A percentile compares a stretch with the other conserved stretches of the same genome.
Evolutionary conservation across 2,888 invertebrate genomes (phyloP).

Genomic region (Eilema depressum): DNA sequence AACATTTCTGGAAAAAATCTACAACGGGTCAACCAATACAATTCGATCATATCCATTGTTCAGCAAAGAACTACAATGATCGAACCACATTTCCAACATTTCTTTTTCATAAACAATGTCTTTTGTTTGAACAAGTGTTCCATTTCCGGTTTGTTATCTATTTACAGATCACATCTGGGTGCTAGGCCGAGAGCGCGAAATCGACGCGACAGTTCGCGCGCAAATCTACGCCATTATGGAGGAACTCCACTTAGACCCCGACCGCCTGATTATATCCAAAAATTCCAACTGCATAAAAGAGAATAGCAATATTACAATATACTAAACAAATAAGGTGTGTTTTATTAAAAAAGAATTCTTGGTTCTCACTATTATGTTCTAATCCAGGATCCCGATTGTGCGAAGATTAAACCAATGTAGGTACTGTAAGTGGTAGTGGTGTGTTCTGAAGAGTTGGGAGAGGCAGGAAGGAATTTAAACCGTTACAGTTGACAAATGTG

Average conservation of each 20-base stretch:
- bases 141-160: background rate
- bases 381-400: background rate
- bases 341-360: background rate
- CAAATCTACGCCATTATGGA: slow-evolving; percentile 89
- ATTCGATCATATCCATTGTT: background rate
- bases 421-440: too few species aligned
- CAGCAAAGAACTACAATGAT: background rate
- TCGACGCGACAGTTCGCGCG: slow-evolving; percentile 88
- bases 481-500: too few species aligned
- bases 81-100: background rate
- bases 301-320: slow-evolving; percentile 21
- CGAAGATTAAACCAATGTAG: too few species aligned
- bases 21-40: background rate
- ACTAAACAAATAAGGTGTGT: background rate
- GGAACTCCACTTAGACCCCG: slow-evolving; percentile 88
- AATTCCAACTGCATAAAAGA: slow-evolving; percentile 88
- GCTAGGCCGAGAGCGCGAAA: slow-evolving; percentile 89
- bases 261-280: slow-evolving; percentile 90
- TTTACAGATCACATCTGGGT: slow-evolving; percentile 90
- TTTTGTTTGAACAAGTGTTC: background rate
- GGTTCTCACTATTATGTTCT: background rate
- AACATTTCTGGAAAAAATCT: background rate
- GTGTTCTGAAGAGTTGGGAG: too few species aligned
- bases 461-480: too few species aligned
- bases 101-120: background rate